A percentile compares a stretch with the other conserved stretches of the same genome.
Evolutionary conservation across 2,888 invertebrate species (phyloP).

Genomic region (Ormia ochracea): DNA sequence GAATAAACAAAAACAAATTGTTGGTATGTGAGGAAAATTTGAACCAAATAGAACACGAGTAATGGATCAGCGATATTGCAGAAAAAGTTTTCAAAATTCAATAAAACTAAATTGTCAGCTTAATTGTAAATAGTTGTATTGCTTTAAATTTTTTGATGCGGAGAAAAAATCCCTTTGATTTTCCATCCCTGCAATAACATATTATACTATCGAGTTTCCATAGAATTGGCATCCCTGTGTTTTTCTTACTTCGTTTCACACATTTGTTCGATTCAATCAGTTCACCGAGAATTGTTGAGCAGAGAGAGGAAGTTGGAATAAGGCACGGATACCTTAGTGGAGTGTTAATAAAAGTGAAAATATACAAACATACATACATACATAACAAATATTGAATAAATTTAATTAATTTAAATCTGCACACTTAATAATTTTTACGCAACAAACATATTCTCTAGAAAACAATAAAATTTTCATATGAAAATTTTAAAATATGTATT

Average conservation of each 20-base stretch:
- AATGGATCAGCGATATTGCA: too few species aligned
- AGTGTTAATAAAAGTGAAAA: constrained; percentile 12
- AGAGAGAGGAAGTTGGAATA: constrained; percentile 22
- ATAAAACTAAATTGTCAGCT: too few species aligned
- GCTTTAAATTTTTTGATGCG: too few species aligned
- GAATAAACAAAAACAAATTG: too few species aligned
- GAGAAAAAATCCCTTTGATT: too few species aligned
- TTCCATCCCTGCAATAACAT: too few species aligned
- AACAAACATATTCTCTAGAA: constrained; percentile 18
- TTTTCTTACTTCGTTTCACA: constrained; percentile 23
- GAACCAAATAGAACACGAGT: too few species aligned
- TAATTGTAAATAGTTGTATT: too few species aligned
- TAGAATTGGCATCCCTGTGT: not conserved
- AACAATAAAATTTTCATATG: not conserved
- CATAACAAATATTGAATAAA: constrained; percentile 7
- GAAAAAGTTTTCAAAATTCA: too few species aligned
- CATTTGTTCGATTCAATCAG: constrained; percentile 30
- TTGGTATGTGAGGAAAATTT: too few species aligned
- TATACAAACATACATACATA: too few species aligned
- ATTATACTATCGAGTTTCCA: not conserved
- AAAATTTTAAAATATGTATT: not conserved
- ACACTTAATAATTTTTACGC: constrained; percentile 11
- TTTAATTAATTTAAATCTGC: constrained; percentile 34
- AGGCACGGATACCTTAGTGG: constrained; percentile 5
- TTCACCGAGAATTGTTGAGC: constrained; percentile 43